Conservation (phyloP, 2,888 invertebrate species). For the Tachystola acroxantha region DNA sequence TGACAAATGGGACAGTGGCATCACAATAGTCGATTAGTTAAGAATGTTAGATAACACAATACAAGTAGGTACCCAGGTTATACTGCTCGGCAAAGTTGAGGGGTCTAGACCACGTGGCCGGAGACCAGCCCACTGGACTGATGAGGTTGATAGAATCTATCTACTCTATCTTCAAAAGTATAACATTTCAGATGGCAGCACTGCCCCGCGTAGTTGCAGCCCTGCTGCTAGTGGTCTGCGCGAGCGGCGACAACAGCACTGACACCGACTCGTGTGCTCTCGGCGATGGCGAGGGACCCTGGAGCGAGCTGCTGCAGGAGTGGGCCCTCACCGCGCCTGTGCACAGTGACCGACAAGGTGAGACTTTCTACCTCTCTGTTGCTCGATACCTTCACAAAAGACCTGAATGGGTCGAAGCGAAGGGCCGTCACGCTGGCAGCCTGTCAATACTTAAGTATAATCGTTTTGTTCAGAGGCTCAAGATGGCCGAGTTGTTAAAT, state of each 20-base stretch:
- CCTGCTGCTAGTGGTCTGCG: constrained; percentile 14
- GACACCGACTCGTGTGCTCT: background rate
- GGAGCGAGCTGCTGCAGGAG: constrained; percentile 81
- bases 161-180: no score
- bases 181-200: constrained; percentile 21
- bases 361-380: constrained; percentile 1
- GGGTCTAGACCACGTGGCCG: no score
- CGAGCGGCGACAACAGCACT: constrained; percentile 29
- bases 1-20: background rate
- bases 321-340: constrained; percentile 73
- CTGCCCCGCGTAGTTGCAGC: constrained; percentile 9
- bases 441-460: no score
- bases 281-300: constrained; percentile 53
- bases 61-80: no score
- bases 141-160: no score
- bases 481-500: no score
- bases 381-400: background rate
- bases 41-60: no score
- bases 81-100: no score
- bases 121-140: no score
- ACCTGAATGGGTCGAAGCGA: background rate
- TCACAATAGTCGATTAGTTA: no score
- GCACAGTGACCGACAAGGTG: constrained; percentile 51
- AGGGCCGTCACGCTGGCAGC: no score
- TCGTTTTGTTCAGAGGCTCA: no score